phyloP scores from a whole-genome alignment of 92 coral and sea anemone species.

The Hydrozoanthus gracilis region DNA sequence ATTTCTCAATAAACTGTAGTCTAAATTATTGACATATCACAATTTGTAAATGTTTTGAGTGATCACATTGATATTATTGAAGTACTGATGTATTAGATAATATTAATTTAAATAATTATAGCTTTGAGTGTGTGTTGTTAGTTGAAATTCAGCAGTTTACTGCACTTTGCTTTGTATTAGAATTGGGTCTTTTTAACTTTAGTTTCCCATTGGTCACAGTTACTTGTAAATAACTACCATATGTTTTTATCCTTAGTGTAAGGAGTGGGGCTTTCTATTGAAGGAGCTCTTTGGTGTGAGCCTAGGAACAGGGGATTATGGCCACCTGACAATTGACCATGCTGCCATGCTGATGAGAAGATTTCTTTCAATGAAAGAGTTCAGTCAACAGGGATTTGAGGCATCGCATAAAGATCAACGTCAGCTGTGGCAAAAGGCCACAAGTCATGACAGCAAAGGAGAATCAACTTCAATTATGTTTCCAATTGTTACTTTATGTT shows the following conservation, averaged over 20 bases:
- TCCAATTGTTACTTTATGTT: not conserved
- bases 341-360: slow-evolving; percentile 56
- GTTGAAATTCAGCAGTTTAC: not conserved
- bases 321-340: slow-evolving; percentile 61
- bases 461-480: slow-evolving; percentile 61
- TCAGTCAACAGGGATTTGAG: slow-evolving; percentile 57
- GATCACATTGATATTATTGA: too few relatives aligned
- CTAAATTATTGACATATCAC: slow-evolving; percentile 1
- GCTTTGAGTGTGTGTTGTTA: not conserved
- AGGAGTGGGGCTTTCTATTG: slow-evolving; percentile 61
- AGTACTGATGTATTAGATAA: too few relatives aligned
- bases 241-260: not conserved
- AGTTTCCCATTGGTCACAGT: not conserved
- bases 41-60: not conserved
- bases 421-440: slow-evolving; percentile 57
- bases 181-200: not conserved
- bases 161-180: not conserved
- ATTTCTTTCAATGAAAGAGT: slow-evolving; percentile 51
- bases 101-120: too few relatives aligned
- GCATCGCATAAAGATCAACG: slow-evolving; percentile 57
- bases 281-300: slow-evolving; percentile 51
- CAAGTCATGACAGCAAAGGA: slow-evolving; percentile 54
- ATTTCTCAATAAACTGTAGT: not conserved
- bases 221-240: not conserved
- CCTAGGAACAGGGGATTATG: slow-evolving; percentile 61